Base-by-base conservation (phyloP, 2,113 vertebrate species). In the Setophaga coronata region DNA sequence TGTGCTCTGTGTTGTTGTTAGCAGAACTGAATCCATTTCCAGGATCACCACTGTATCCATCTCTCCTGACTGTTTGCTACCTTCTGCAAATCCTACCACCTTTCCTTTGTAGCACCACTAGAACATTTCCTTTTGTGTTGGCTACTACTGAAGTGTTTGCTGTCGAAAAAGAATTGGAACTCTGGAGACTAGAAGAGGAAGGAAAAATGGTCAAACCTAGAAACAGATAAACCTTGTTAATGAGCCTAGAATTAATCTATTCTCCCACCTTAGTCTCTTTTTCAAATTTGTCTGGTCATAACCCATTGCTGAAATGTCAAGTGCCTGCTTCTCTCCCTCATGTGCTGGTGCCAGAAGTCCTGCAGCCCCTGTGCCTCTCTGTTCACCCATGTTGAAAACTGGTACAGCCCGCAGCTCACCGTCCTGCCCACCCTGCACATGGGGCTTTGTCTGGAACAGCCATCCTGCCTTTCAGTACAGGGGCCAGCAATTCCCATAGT, bases 361-460 rank as follows among this genome's bases (percentile, higher is more conserved):
- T 4, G 2, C 18, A 79, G 45, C 12, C 21, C 23, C 58, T 6
- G 12, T 61, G 6, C 10, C 11, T 76, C 62, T 58, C 40, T 4
- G 1, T 48, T 67, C 40, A 60, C 18, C 23, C 9, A 4, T 0
- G 0, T 8, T 57, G 57, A 9, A 40, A 26, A 18, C 23, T 66
- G 34, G 31, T 11, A 12, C 45, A 45, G 29, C 13, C 45, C 33
- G 20, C 47, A 72, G 14, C 29, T 73, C 53, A 20, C 14, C 12
- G 20, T 78, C 12, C 33, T 62, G 54, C 50, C 48, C 17, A 28
- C 34, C 17, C 66, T 64, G 25, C 18, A 12, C 2, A 0, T 20
- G 36, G 13, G 57, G 33, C 20, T 82, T 77, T 40, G 31, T 14
- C 43, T 66, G 34, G 28, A 73, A 8, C 2, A 57, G n/a, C 28